Evolutionary conservation across 2,113 vertebrate genomes (phyloP).

Genomic region (Nerophis ophidion): DNA sequence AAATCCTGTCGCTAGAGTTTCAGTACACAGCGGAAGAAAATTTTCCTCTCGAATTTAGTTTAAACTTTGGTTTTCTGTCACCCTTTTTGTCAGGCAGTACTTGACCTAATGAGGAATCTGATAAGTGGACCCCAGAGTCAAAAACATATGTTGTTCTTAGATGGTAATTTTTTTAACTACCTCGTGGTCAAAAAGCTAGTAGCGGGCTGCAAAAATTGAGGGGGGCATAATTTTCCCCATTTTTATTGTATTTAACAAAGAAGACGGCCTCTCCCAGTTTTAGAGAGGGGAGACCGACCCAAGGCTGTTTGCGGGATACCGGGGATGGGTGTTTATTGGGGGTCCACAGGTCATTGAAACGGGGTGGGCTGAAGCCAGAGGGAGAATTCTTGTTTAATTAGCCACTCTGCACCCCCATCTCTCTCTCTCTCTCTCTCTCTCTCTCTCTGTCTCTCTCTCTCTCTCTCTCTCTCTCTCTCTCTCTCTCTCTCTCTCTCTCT

Average conservation of each 20-base stretch:
- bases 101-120: not conserved
- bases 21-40: not conserved
- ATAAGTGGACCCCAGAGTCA: not conserved
- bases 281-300: slow-evolving; percentile 44
- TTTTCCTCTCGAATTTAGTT: slow-evolving; percentile 10
- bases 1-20: not conserved
- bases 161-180: too few species aligned
- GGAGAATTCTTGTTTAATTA: slow-evolving; percentile 58
- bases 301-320: slow-evolving; percentile 40
- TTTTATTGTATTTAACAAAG: slow-evolving; percentile 34
- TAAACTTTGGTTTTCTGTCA: slow-evolving; percentile 10
- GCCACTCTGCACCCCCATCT: slow-evolving; percentile 19
- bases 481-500: too few species aligned
- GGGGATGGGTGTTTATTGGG: slow-evolving; percentile 61
- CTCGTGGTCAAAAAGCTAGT: not conserved
- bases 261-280: slow-evolving; percentile 23
- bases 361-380: slow-evolving; percentile 52
- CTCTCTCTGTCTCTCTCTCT: too few species aligned
- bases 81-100: not conserved
- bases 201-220: not conserved
- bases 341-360: slow-evolving; percentile 53
- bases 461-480: too few species aligned
- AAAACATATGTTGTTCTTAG: not conserved
- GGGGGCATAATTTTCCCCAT: slow-evolving; percentile 10
- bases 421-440: not conserved